A percentile compares a stretch with the other conserved stretches of the same genome.
Evolutionary conservation across 2,113 vertebrate species (phyloP).

Genomic region (Catharus minimus): DNA sequence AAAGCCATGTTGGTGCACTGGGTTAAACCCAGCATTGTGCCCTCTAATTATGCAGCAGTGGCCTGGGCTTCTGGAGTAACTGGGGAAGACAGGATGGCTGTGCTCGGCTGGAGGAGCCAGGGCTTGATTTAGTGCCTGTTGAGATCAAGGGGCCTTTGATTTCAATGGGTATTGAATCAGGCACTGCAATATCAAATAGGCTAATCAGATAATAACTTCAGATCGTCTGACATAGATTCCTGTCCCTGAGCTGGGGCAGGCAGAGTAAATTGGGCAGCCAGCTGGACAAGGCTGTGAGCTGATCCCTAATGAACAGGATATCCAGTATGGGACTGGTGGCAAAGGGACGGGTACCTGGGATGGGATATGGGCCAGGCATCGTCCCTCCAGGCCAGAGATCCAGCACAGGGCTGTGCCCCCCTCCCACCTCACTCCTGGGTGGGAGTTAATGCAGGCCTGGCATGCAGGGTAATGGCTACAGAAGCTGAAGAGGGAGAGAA

Average conservation of each 20-base stretch:
- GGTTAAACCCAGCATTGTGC: constrained; percentile 42
- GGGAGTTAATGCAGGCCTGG: not conserved
- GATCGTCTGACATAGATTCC: not conserved
- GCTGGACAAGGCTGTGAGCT: not conserved
- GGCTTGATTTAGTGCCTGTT: constrained; percentile 36
- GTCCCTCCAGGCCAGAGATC: not conserved
- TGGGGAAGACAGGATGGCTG: not conserved
- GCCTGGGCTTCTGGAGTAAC: constrained; percentile 20
- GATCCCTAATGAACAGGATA: rapidly evolving
- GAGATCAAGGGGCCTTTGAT: constrained; percentile 63
- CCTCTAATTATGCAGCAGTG: constrained; percentile 48
- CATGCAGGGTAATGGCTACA: not conserved
- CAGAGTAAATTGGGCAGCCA: not conserved
- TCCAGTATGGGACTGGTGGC: not conserved
- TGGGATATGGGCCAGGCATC: not conserved
- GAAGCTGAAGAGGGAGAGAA: not conserved
- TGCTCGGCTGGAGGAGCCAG: constrained; percentile 23
- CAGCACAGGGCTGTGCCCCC: not conserved
- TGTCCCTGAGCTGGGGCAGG: constrained; percentile 2
- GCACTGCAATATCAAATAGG: constrained; percentile 30
- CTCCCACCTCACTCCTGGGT: not conserved
- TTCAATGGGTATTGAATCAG: constrained; percentile 50
- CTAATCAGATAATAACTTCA: constrained; percentile 56
- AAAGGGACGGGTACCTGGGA: not conserved
- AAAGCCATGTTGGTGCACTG: constrained; percentile 26